Conservation (phyloP, 2,888 invertebrate species). For the Habrosyne pyritoides region DNA sequence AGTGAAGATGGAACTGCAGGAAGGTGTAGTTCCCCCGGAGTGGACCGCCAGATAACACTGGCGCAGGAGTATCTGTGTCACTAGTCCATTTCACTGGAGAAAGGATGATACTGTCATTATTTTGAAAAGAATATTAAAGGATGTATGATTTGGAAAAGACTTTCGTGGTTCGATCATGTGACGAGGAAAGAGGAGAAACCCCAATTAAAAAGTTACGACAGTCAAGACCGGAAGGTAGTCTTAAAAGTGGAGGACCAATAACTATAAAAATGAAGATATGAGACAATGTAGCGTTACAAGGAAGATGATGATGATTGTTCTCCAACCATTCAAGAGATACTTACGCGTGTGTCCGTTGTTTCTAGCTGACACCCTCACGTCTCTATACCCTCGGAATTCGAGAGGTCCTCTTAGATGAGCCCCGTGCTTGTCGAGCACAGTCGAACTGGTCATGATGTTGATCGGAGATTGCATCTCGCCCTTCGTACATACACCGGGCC, state of each 20-base stretch:
- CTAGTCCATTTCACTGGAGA: slow-evolving; percentile 60
- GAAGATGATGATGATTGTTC: too few relatives aligned
- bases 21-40: slow-evolving; percentile 85
- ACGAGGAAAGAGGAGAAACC: too few relatives aligned
- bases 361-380: slow-evolving; percentile 50
- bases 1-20: slow-evolving; percentile 92
- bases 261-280: too few relatives aligned
- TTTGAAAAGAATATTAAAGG: neutral
- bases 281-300: too few relatives aligned
- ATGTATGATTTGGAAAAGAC: too few relatives aligned
- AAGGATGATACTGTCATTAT: slow-evolving; percentile 11
- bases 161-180: too few relatives aligned
- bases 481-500: slow-evolving; percentile 85
- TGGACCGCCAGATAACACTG: slow-evolving; percentile 84
- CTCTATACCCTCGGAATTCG: slow-evolving; percentile 57
- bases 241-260: too few relatives aligned
- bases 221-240: too few relatives aligned
- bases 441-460: slow-evolving; percentile 84
- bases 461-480: slow-evolving; percentile 91
- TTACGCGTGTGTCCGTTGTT: slow-evolving; percentile 73
- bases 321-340: too few relatives aligned
- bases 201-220: too few relatives aligned
- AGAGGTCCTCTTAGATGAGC: slow-evolving; percentile 67
- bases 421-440: slow-evolving; percentile 74
- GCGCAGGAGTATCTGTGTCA: slow-evolving; percentile 35